Base-by-base conservation (phyloP, 2,797 vertebrate genomes). In the Rhynchonycteris naso region DNA sequence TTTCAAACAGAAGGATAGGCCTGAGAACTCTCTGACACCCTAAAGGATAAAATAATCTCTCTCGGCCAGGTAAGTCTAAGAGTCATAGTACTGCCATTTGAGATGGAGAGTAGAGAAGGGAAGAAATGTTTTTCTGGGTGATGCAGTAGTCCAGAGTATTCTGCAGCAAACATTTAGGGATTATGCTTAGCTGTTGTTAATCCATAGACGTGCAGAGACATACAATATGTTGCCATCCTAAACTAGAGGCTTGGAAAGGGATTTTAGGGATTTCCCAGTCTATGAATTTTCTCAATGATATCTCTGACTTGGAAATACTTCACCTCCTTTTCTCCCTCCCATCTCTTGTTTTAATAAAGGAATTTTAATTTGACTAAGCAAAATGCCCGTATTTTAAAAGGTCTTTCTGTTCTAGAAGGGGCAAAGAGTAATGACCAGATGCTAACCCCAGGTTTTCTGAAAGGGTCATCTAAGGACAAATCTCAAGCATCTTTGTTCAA, bases 301-400 rank as follows among this genome's bases (percentile, higher is more conserved):
- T 91, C 15, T 88, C 50, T 71, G 63, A 52, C 30, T 26, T 30
- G 11, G 58, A 65, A 35, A 43, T 8, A 15, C 1, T 56, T 87
- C 19, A n/a, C 19, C 21, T 38, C 7, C 43, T 61, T 16, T 12
- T 11, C 13, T 7, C 2, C 38, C 38, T 1, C 14, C 11, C n/a
- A 56, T 89, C 43, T 95, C 69, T 83, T 90, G 43, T 50, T 78
- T 59, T 80, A 80, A 59, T 28, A 84, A 54, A 88, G 58, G 78
- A 65, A 5, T 33, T 92, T 24, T 82, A 92, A 66, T 16, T 19
- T 22, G 26, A 72, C 2, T 28, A 30, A 83, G 24, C 16, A 84
- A 82, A 95, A 92, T 26, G 38, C 15, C 47, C 74, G 22, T 75
- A 47, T 52, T 88, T 22, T 74, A 63, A 88, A 72, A 78, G 3